Evolutionary conservation across 92 coral and sea anemone genomes (phyloP).

Genomic region (Plumapathes pennacea): DNA sequence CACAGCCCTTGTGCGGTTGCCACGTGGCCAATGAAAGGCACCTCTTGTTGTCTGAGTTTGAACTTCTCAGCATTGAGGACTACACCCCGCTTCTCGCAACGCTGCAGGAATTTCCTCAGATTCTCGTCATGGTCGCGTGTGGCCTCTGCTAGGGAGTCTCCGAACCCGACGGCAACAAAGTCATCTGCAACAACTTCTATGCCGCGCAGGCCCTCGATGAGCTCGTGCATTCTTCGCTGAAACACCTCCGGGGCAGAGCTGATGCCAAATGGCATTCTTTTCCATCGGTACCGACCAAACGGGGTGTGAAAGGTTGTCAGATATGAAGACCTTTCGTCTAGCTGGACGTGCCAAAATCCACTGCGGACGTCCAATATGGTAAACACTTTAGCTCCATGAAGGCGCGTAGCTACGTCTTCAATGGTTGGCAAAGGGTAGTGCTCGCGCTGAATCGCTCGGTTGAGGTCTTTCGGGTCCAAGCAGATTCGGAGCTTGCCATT

Average conservation of each 20-base stretch:
- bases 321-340: slow-evolving; percentile 19
- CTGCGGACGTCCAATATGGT: slow-evolving; percentile 24
- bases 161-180: slow-evolving; percentile 26
- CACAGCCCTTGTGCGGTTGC: slow-evolving; percentile 28
- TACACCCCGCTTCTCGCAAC: slow-evolving; percentile 21
- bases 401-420: slow-evolving; percentile 49
- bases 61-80: slow-evolving; percentile 29
- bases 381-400: slow-evolving; percentile 59
- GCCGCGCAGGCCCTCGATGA: slow-evolving; percentile 17
- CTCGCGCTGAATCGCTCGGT: slow-evolving; percentile 41
- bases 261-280: slow-evolving; percentile 25
- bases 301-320: slow-evolving; percentile 29
- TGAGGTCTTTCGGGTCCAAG: slow-evolving; percentile 56
- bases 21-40: slow-evolving; percentile 31
- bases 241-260: slow-evolving; percentile 29
- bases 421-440: slow-evolving; percentile 51
- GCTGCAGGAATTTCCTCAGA: slow-evolving; percentile 26
- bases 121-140: slow-evolving; percentile 34
- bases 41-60: slow-evolving; percentile 23
- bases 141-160: slow-evolving; percentile 27
- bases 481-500: slow-evolving; percentile 40
- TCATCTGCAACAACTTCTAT: slow-evolving; percentile 34
- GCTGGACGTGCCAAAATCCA: slow-evolving; percentile 22
- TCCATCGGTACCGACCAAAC: slow-evolving; percentile 26
- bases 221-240: slow-evolving; percentile 29